Base-by-base conservation (phyloP, 2,797 vertebrate species). In the Acomys russatus region DNA sequence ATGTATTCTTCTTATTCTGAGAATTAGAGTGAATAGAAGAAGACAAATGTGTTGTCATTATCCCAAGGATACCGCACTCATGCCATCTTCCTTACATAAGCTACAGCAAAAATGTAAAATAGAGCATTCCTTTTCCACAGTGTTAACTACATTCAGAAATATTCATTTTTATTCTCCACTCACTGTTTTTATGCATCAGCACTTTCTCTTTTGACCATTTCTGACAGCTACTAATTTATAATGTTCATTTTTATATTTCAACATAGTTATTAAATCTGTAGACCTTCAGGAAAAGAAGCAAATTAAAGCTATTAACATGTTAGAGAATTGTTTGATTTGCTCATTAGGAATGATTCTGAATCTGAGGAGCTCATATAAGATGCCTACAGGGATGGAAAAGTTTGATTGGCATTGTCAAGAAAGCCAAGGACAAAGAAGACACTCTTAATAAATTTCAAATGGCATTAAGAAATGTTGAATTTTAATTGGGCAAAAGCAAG, bases 251-350 rank as follows among this genome's bases (percentile, higher is more conserved):
- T 98, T 96, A 97, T 98, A 98, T 98, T 98, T 97, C 96, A 93
- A 95, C 93, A 96, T 94, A 97, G 98, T 98, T 98, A 98, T 98
- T 97, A 98, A 98, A 97, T 98, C 97, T 98, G 98, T 91, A 98
- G 97, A 98, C 98, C 98, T 98, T 98, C 97, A 98, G 98, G 98
- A 98, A 97, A 98, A 97, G 95, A 96, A 98, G 97, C 95, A 98
- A 98, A 98, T 98, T 98, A 98, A 98, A 97, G 94, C 98, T 97
- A 98, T 98, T 98, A 98, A 98, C 96, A 97, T 97, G 97, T 97
- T 98, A 97, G 93, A 97, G 91, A 97, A 98, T 96, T 98, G 96
- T 98, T 98, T 98, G 97, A 98, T 98, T 98, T 98, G 98, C 97
- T 98, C 96, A 98, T 98, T 98, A 98, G 97, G 97, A 98, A 98